phyloP scores from a whole-genome alignment of 2,113 vertebrate species.

The Rafetus swinhoei region DNA sequence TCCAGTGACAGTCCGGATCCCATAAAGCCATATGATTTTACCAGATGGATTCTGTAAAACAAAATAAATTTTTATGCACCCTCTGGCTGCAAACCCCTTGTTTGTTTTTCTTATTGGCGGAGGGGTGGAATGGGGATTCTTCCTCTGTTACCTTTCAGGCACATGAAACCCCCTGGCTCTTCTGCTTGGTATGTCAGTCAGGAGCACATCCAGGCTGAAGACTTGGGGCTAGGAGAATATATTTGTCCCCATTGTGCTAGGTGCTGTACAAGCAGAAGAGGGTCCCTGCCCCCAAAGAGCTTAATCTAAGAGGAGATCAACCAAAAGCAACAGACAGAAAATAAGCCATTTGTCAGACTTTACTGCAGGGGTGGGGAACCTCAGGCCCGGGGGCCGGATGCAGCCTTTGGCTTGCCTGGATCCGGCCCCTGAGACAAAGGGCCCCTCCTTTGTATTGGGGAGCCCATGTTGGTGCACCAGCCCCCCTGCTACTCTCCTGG shows the following conservation, averaged over 20 bases:
- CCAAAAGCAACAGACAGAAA: not conserved
- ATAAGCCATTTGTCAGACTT: not conserved
- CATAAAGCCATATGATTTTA: not conserved
- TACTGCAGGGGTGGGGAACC: not conserved
- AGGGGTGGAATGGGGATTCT: not conserved
- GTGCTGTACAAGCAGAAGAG: not conserved
- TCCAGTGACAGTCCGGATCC: rapidly evolving
- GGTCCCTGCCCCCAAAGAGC: not conserved
- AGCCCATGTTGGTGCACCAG: too few relatives aligned
- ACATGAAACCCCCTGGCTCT: not conserved
- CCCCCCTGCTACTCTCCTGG: too few relatives aligned
- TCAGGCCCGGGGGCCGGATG: too few relatives aligned
- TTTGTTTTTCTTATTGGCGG: rapidly evolving
- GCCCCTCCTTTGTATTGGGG: too few relatives aligned
- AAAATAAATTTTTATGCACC: constrained; percentile 71
- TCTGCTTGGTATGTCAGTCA: not conserved
- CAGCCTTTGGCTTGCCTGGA: too few relatives aligned
- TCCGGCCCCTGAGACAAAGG: too few relatives aligned
- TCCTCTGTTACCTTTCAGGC: not conserved
- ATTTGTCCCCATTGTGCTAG: not conserved
- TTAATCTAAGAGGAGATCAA: not conserved
- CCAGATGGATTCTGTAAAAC: constrained; percentile 4
- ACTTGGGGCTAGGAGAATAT: not conserved
- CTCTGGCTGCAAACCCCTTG: rapidly evolving
- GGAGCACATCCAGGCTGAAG: not conserved